Evolutionary conservation across 2,797 vertebrate species (phyloP).

Genomic region (Sebastolobus alascanus): DNA sequence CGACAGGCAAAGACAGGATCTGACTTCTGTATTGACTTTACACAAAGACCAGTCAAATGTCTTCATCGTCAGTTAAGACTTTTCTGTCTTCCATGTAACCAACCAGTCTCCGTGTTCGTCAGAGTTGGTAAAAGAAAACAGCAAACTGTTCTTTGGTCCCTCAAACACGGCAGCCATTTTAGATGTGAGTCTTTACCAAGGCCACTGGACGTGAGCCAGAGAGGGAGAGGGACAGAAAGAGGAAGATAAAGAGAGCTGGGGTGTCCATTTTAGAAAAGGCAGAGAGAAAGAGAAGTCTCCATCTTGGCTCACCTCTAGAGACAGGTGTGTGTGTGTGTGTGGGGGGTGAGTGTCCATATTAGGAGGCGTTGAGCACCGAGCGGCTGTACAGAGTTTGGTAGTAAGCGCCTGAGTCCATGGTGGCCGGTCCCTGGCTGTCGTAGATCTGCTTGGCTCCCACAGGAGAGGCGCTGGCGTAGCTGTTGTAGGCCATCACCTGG

Average conservation of each 20-base stretch:
- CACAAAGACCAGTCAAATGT: slow-evolving; percentile 21
- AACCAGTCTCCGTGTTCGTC: slow-evolving; percentile 33
- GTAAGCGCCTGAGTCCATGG: slow-evolving; percentile 87
- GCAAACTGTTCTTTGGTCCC: slow-evolving; percentile 41
- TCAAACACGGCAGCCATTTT: slow-evolving; percentile 58
- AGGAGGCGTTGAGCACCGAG: slow-evolving; percentile 91
- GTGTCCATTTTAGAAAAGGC: slow-evolving; percentile 72
- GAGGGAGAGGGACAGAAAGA: slow-evolving; percentile 34
- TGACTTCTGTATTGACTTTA: slow-evolving; percentile 22
- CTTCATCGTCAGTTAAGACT: slow-evolving; percentile 31
- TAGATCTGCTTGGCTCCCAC: slow-evolving; percentile 87
- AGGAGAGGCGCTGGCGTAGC: slow-evolving; percentile 79
- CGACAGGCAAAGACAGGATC: neutral
- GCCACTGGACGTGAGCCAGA: slow-evolving; percentile 49
- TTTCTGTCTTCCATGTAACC: slow-evolving; percentile 53
- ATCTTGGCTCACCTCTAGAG: slow-evolving; percentile 54
- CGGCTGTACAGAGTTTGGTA: slow-evolving; percentile 92
- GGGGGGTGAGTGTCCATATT: slow-evolving; percentile 65
- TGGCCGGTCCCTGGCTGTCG: slow-evolving; percentile 78
- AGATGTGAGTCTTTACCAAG: slow-evolving; percentile 55
- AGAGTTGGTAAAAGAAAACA: slow-evolving; percentile 26
- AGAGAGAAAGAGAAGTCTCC: slow-evolving; percentile 52
- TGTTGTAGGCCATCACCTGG: slow-evolving; percentile 88
- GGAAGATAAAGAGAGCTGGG: slow-evolving; percentile 41
- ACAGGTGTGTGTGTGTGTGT: slow-evolving; percentile 31